A percentile compares a stretch with the other conserved stretches of the same genome.
Conservation (phyloP, 2,888 invertebrate genomes). For the Calliopum simillimum region DNA sequence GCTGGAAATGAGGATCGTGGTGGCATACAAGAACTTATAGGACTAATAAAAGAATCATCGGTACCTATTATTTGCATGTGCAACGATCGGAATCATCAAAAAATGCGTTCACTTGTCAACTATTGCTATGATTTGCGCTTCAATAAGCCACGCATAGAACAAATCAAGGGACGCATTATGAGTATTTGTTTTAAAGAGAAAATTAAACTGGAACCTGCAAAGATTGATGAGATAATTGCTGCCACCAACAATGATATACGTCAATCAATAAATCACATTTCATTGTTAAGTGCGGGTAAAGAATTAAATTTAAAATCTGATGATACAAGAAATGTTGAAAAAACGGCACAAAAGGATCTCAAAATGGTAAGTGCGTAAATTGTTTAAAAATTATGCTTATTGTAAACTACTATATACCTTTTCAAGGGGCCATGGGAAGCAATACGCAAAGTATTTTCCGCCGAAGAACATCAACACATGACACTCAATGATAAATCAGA, state of each 20-base stretch:
- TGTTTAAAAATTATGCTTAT: not conserved
- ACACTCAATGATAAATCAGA: conserved; percentile 84
- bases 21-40: conserved; percentile 94
- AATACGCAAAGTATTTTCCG: conserved; percentile 86
- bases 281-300: conserved; percentile 79
- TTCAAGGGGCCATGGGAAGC: conserved; percentile 93
- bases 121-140: conserved; percentile 95
- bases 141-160: conserved; percentile 85
- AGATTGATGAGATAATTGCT: conserved; percentile 83
- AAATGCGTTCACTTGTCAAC: conserved; percentile 92
- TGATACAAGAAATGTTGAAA: conserved; percentile 70
- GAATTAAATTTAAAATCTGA: conserved; percentile 68
- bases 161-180: conserved; percentile 92
- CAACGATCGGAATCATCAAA: conserved; percentile 93
- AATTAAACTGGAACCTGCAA: conserved; percentile 81
- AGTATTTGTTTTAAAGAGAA: conserved; percentile 92
- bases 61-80: conserved; percentile 97
- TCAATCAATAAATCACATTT: conserved; percentile 91
- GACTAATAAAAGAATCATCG: conserved; percentile 86
- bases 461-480: conserved; percentile 82
- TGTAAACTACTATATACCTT: conserved; percentile 18
- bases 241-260: conserved; percentile 94
- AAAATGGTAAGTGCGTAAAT: conserved; percentile 75
- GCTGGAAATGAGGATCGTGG: conserved; percentile 99
- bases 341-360: conserved; percentile 81